Conservation (phyloP, 2,113 vertebrate genomes). For the Erythrocercus mccallii region DNA sequence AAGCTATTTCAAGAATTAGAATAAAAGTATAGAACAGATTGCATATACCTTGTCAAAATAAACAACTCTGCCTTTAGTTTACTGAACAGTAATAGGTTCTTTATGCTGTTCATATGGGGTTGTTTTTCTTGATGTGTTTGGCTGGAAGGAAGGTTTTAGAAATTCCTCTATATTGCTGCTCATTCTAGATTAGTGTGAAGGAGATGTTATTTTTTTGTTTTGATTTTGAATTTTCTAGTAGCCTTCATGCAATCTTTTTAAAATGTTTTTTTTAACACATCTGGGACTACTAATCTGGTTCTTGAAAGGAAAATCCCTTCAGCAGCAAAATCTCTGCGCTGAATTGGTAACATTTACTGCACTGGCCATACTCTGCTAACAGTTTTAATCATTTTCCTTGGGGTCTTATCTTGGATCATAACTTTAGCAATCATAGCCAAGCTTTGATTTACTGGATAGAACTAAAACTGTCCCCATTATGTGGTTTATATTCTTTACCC, state of each 20-base stretch:
- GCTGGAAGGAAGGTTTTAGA: neutral
- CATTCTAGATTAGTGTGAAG: neutral
- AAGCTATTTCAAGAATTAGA: neutral
- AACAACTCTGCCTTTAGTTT: neutral
- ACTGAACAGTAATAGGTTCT: neutral
- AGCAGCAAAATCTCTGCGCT: neutral
- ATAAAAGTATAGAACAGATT: neutral
- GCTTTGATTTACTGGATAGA: neutral
- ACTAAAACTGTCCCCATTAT: neutral
- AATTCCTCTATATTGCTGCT: neutral
- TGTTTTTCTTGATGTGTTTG: neutral
- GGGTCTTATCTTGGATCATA: constrained; percentile 22
- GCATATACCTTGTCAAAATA: neutral
- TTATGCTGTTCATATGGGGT: neutral
- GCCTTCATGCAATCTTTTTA: neutral
- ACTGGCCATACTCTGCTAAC: neutral
- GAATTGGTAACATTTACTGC: neutral
- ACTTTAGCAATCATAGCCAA: neutral
- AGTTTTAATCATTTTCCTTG: constrained; percentile 32
- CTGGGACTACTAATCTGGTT: constrained; percentile 11
- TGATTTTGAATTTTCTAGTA: neutral
- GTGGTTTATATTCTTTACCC: neutral
- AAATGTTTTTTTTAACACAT: neutral
- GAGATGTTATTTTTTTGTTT: neutral
- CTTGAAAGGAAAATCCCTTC: constrained; percentile 15